Base-by-base conservation (phyloP, 2,888 invertebrate species). In the Pseudococcus jackbeardsleyi region DNA sequence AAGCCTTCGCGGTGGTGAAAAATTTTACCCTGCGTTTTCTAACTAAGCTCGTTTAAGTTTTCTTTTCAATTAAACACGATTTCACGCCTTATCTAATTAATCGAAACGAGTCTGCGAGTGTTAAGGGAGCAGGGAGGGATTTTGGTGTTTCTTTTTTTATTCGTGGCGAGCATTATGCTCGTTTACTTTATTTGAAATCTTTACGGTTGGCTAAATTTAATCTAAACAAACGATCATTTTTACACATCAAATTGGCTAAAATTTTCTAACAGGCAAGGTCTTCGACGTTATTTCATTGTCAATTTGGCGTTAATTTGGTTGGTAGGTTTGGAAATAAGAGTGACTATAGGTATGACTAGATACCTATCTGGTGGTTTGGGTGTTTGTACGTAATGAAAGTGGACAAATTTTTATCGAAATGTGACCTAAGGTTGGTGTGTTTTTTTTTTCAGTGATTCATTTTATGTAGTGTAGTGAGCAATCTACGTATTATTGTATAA, bases 61-160 rank as follows among this genome's bases (percentile, higher is more conserved):
- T 79, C 79, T 79, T 79, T 39, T 79, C 79, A 79, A 79, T 79
- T 79, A 79, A 79, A 39, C 42, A 42, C 79, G 42, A 79, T 79
- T 79, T 79, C 79, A 79, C 79, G 79, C 79, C 79, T 39, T 42
- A 72, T 42, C 79, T 42, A 79, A 79, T 79, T 79, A 79, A 79
- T 79, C 68, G 33, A 72, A 72, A 59, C 19, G 26, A 2, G 59
- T 72, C 15, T 72, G n/a, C 79, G 79, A 19, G 42, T 79, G 26
- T 33, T 33, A 33, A 1, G 26, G 26, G 26, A 3, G 26, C 1
- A 3, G 26, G 26, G 26, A 3, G 26, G 26, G 26, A n/a, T n/a
- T n/a, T n/a, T n/a, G 26, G 26, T 3, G 26, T 2, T 33, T n/a
- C 19, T n/a, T 17, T 42, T 79, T 79, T 79, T 77, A 39, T 77